Evolutionary conservation across 2,888 invertebrate species (phyloP).

Genomic region (Spialia ferax): DNA sequence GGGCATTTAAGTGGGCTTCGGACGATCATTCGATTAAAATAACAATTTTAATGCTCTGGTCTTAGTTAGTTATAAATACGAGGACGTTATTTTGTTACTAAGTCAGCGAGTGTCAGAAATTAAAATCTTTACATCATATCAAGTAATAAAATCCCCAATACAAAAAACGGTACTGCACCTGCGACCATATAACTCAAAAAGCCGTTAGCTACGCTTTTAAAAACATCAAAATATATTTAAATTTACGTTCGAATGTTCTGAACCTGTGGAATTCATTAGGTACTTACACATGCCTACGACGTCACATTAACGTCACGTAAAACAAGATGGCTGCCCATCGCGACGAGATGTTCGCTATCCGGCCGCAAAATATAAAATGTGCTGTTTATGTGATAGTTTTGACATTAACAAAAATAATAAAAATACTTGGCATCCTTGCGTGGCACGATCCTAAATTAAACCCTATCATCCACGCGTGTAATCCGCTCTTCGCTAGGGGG

Average conservation of each 20-base stretch:
- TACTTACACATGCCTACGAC: slow-evolving; percentile 21
- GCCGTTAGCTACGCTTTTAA: slow-evolving; percentile 20
- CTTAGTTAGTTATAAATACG: not conserved
- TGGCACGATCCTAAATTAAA: slow-evolving; percentile 43
- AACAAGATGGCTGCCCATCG: slow-evolving; percentile 29
- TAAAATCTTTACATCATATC: slow-evolving; percentile 14
- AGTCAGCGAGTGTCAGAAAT: not conserved
- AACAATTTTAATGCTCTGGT: not conserved
- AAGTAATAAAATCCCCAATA: slow-evolving; percentile 24
- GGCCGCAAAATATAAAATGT: slow-evolving; percentile 51
- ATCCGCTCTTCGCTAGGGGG: slow-evolving; percentile 8
- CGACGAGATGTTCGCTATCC: slow-evolving; percentile 28
- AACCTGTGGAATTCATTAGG: slow-evolving; percentile 23
- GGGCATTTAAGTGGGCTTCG: not conserved
- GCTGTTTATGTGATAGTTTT: slow-evolving; percentile 61
- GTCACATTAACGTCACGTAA: slow-evolving; percentile 40
- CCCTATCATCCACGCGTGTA: slow-evolving; percentile 14
- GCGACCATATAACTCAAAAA: slow-evolving; percentile 28
- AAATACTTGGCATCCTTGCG: slow-evolving; percentile 69
- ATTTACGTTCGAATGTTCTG: slow-evolving; percentile 23
- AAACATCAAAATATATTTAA: slow-evolving; percentile 36
- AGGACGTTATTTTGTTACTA: not conserved
- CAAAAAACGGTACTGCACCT: slow-evolving; percentile 16
- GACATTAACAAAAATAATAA: slow-evolving; percentile 63
- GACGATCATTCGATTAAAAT: not conserved